Base-by-base conservation (phyloP, 2,797 vertebrate genomes). In the Sardinella longiceps region DNA sequence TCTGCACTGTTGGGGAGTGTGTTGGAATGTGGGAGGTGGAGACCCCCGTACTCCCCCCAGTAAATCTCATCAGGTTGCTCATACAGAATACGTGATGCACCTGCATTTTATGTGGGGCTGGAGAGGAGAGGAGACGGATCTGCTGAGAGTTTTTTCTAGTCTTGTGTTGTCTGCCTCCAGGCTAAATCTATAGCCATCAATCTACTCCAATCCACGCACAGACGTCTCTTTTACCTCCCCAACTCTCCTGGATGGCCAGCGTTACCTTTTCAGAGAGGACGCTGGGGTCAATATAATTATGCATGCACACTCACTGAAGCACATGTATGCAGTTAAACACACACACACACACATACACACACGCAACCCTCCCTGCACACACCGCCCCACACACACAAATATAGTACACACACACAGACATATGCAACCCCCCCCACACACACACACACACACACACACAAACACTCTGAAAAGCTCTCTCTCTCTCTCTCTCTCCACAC, bases 171-270 rank as follows among this genome's bases (percentile, higher is more conserved):
- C 66, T 66, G 86, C 86, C 84, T 81, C 50, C 33, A 74, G 70
- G 84, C 87, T 39, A 84, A 85, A 87, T 86, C 87, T 70, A 87
- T 84, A 85, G 63, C 66, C 83, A 87, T 85, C 87, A 87, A 86
- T 87, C 87, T 82, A 84, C 80, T 53, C 80, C n/a, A n/a, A n/a
- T n/a, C n/a, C 60, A 80, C 33, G 80, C 37, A 80, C 30, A 14
- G 82, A 84, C 80, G 85, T 87, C 85, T 85, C 86, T 66, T 84
- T 66, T 33, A 85, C 63, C 85, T 87, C 85, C 85, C 85, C 80
- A 60, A 82, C 86, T 66, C 18, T 63, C 85, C 84, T 30, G 3
- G 25, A 66, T 18, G 85, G 14, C 74, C 46, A 23, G 23, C 50
- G 20, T 18, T 51, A 15, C 50, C 50, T 50, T 60, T 60, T n/a